Evolutionary conservation across 2,797 vertebrate genomes (phyloP).

Genomic region (Eurystomus glaucurus): DNA sequence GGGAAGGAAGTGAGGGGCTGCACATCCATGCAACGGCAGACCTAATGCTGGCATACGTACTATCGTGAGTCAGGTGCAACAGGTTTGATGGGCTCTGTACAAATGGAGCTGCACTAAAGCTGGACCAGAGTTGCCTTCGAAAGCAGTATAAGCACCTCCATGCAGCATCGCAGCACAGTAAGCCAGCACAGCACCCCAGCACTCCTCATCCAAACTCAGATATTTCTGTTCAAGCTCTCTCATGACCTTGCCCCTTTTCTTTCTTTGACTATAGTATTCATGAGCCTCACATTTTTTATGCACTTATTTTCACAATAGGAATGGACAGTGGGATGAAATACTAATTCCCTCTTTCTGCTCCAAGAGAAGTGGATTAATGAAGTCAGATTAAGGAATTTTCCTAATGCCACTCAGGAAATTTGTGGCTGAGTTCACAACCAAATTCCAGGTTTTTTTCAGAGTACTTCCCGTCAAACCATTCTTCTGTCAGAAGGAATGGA

Average conservation of each 20-base stretch:
- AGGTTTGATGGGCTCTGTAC: not conserved
- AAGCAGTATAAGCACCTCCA: not conserved
- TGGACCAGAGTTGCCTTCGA: not conserved
- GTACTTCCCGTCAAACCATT: not conserved
- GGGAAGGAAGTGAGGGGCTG: not conserved
- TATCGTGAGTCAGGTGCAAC: not conserved
- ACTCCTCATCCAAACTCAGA: not conserved
- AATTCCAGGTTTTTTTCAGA: not conserved
- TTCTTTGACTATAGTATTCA: not conserved
- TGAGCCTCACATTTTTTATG: not conserved
- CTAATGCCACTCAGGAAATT: not conserved
- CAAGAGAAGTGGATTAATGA: not conserved
- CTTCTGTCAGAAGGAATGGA: not conserved
- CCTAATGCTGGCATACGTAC: rapidly evolving
- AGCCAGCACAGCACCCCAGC: rapidly evolving
- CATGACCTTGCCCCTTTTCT: not conserved
- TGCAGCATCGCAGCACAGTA: not conserved
- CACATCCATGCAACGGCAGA: not conserved
- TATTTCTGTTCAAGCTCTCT: not conserved
- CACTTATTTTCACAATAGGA: not conserved
- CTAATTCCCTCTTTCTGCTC: not conserved
- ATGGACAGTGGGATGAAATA: not conserved
- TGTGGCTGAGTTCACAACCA: not conserved
- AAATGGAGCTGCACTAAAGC: not conserved
- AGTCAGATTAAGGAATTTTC: not conserved